These are phyloP conservation scores for Dasysyrphus albostriatus DNA, from an alignment of 2,888 invertebrate genomes.

Conservation along the genomic window DNA sequence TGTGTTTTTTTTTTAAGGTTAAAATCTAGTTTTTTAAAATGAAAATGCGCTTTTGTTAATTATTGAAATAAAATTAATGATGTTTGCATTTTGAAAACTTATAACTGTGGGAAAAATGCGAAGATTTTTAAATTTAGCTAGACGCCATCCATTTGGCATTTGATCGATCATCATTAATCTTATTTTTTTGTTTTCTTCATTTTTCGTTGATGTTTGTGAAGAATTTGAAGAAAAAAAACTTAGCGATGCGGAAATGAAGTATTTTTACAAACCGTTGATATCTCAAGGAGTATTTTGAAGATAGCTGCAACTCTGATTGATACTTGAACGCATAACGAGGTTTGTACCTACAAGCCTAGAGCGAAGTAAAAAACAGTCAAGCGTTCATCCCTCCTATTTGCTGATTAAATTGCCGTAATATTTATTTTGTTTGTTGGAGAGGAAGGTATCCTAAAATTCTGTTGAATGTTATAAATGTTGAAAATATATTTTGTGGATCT, in stretches of 20 bases:
- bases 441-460: background rate
- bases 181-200: conserved; percentile 29
- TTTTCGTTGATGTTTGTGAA: background rate
- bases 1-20: conserved; percentile 23
- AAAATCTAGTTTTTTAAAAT: conserved; percentile 41
- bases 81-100: conserved; percentile 38
- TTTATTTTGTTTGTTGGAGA: background rate
- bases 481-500: no score
- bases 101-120: conserved; percentile 61
- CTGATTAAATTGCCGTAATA: background rate
- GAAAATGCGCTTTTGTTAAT: conserved; percentile 62
- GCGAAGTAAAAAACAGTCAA: background rate
- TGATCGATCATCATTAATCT: conserved; percentile 73
- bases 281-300: conserved; percentile 9
- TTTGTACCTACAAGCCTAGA: background rate
- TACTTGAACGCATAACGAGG: conserved; percentile 4
- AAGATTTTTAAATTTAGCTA: conserved; percentile 16
- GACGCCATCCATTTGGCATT: conserved; percentile 45
- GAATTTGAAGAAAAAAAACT: conserved; percentile 23
- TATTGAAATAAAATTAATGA: conserved; percentile 71
- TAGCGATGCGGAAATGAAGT: conserved; percentile 50
- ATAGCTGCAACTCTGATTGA: conserved; percentile 29
- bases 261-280: background rate
- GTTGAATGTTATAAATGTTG: no score
- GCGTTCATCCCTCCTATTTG: background rate